phyloP scores from a whole-genome alignment of 53 echinoderm and acorn worm species.

The Apostichopus leukothele region DNA sequence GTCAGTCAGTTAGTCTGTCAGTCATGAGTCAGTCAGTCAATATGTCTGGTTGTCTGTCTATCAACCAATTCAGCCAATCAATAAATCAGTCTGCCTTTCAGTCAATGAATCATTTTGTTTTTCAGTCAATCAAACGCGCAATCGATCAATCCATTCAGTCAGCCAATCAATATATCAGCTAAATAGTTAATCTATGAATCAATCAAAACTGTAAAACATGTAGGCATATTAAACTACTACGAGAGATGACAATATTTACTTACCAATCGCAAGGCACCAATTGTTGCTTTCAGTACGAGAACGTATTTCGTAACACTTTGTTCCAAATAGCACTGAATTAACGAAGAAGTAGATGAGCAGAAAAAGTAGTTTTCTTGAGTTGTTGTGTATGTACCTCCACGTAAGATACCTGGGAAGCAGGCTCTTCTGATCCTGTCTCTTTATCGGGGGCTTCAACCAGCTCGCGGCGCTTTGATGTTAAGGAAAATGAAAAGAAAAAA shows the following conservation, averaged over 20 bases:
- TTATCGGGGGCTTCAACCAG: conserved; percentile 85
- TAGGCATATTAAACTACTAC: no score
- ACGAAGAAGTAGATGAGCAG: conserved; percentile 66
- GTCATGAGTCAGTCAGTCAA: no score
- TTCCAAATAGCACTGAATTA: conserved; percentile 53
- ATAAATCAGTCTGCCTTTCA: no score
- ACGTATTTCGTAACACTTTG: not conserved
- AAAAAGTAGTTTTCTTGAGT: conserved; percentile 79
- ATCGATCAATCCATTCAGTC: no score
- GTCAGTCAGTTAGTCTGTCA: no score
- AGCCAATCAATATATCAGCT: no score
- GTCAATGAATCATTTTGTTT: no score
- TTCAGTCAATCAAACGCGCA: no score
- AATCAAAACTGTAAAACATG: no score
- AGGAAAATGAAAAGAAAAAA: not conserved
- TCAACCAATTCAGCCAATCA: no score
- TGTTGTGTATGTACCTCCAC: conserved; percentile 85
- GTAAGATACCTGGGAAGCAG: conserved; percentile 72
- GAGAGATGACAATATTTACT: not conserved
- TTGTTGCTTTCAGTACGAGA: not conserved
- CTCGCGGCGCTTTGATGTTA: conserved; percentile 73
- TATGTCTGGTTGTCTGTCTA: no score
- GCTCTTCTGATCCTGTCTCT: conserved; percentile 31
- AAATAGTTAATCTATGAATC: not conserved
- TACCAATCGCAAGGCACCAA: conserved; percentile 83